Evolutionary conservation across 2,113 vertebrate species (phyloP).

Genomic region (Vidua macroura): DNA sequence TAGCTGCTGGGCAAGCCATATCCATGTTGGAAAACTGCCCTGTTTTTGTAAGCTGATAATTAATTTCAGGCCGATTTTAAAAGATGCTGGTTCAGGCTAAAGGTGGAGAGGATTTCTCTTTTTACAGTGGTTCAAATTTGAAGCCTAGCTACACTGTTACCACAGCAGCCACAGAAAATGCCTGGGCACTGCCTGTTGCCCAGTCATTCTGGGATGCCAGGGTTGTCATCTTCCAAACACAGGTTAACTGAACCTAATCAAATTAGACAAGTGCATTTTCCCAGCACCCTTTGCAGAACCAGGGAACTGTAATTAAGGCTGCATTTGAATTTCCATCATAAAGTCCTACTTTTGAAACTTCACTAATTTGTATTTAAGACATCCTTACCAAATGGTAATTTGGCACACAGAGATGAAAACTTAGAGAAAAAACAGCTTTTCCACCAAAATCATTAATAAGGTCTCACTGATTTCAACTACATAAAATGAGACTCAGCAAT

Average conservation of each 20-base stretch:
- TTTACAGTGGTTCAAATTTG: background rate
- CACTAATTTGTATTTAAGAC: background rate
- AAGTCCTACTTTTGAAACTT: background rate
- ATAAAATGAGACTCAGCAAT: background rate
- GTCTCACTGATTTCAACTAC: background rate
- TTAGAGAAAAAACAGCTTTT: background rate
- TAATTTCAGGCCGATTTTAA: background rate
- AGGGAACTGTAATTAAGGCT: background rate
- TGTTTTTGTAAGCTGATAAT: background rate
- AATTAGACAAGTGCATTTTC: background rate
- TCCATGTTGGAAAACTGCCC: fast-evolving
- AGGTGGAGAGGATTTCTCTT: background rate
- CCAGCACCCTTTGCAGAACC: background rate
- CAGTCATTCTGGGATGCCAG: background rate
- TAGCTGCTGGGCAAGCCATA: background rate
- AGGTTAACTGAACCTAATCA: background rate
- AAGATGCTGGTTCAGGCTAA: background rate
- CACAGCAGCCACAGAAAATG: background rate
- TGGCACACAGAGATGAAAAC: background rate
- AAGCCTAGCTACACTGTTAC: background rate
- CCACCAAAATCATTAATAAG: background rate
- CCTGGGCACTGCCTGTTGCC: background rate
- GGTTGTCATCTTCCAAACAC: background rate
- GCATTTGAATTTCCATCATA: background rate
- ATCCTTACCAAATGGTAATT: background rate